Conservation (phyloP, 2,797 vertebrate genomes). For the Taeniopygia guttata region DNA sequence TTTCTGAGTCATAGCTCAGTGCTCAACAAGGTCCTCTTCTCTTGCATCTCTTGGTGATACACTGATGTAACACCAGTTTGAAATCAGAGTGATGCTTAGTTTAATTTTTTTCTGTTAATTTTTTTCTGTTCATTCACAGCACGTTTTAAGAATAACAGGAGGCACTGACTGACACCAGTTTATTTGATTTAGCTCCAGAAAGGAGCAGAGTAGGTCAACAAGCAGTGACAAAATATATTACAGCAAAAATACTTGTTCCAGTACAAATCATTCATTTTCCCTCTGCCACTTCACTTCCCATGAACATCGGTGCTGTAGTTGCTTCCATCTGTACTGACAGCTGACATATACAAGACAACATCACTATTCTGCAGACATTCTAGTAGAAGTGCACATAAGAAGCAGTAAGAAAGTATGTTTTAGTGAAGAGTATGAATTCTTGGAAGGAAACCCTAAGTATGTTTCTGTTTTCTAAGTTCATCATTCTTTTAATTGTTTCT, state of each 20-base stretch:
- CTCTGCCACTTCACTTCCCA: slow-evolving; percentile 19
- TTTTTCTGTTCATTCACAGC: not conserved
- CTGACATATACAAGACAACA: not conserved
- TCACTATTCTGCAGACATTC: not conserved
- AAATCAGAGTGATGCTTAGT: not conserved
- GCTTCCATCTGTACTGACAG: not conserved
- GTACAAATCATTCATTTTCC: not conserved
- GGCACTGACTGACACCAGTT: not conserved
- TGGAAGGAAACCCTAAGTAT: not conserved
- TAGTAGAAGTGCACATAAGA: not conserved
- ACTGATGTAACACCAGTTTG: not conserved
- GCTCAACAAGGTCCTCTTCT: not conserved
- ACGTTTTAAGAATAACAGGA: not conserved
- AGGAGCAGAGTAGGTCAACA: not conserved
- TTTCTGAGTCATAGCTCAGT: not conserved
- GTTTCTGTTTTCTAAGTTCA: not conserved
- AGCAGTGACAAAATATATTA: not conserved
- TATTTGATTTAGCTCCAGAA: not conserved
- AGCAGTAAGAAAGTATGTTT: not conserved
- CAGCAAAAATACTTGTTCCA: not conserved
- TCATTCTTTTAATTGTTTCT: not conserved
- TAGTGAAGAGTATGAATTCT: not conserved
- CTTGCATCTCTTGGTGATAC: not conserved
- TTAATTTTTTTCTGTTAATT: not conserved
- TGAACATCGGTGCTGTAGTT: not conserved